Base-by-base conservation (phyloP, 2,888 invertebrate genomes). In the Drosophila kambysellisi region DNA sequence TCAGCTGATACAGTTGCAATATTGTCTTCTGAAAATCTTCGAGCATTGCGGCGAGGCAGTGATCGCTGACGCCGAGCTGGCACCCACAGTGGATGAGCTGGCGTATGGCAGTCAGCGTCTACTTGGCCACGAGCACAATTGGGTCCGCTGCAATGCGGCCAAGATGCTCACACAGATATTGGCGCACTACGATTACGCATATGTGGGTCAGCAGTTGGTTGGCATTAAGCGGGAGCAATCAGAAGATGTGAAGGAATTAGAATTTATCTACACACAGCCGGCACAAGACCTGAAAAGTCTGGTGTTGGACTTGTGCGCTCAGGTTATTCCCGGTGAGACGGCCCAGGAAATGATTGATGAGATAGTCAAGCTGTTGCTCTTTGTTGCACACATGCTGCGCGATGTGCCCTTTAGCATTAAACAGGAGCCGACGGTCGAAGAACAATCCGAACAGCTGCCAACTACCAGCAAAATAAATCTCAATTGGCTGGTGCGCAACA, bases 41-140 rank as follows among this genome's bases (percentile, higher is more conserved):
- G 93, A 94, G 20, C 94, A 95, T 73, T 96, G 96, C 91, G 94
- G 95, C 1, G 91, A 92, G 0, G 94, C 95, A 83, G 90, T 97
- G 65, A 94, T 94, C 17, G 67, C 25, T 5, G 69, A 82, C 33
- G 92, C 93, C 6, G 86, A 86, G 9, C 74, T 91, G 4, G 81
- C 78, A 5, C 68, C 76, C 1, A 75, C 77, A 0, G 93, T 94
- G 4, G 95, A 96, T 71, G 94, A 94, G 70, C 92, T 96, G 83
- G 94, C 95, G 60, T 95, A 95, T 90, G 95, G 95, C 88, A 95
- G 95, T 82, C 96, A 97, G 92, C 94, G 94, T 25, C 94, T 97
- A 51, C 92, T 98, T 20, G 95, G 95, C 0, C 96, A 98, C 92
- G 96, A 97, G 17, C 98, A 98, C 91, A 95, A 95, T 39, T 98